Evolutionary conservation across 2,113 vertebrate genomes (phyloP), one percentile per base, ranked within the genome.

Genomic region (Talpa occidentalis): DNA sequence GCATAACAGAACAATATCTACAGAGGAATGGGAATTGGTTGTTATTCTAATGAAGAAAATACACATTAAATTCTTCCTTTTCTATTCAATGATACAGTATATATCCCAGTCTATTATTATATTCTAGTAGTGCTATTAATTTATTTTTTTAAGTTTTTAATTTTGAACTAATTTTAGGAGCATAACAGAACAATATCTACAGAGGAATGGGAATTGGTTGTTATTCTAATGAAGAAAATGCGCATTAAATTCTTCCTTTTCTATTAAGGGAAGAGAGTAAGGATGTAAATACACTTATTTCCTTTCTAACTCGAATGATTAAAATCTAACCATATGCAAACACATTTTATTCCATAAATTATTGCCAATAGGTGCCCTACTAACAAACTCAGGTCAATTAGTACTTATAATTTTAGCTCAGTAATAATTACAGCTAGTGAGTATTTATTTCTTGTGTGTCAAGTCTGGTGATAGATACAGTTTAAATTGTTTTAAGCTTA

Each of bases 381-480:
- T 67, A 76, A 69, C 66, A 95, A 94, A 94, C 28, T 83, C 54
- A 91, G 49, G 91, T 91, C 44, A 86, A 88, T 95, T 95, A 89
- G 40, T 79, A 28, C 86, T 89, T 94, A 47, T 88, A 95, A 91
- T 69, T 88, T 74, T 85, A 76, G 37, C 56, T 96, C 73, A 74
- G 69, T 88, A 91, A 91, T 92, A 91, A 95, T 93, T 79, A 91
- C 19, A 93, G 24, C 54, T 82, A 67, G 26, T 91, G 22, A 94
- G 10, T 21, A 59, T 76, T 91, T 92, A 67, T 86, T 84, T 95
- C 87, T 64, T 78, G 10, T 70, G 73, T 60, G 40, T 17, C 88
- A 92, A 47, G 5, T 8, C 4, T 56, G n/a, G 32, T 73, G 78
- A 78, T 77, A 92, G 73, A 37, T 62, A 73, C 19, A 26, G n/a